Evolutionary conservation across 2,888 invertebrate genomes (phyloP).

Genomic region (Amblyjoppa fuscipennis): DNA sequence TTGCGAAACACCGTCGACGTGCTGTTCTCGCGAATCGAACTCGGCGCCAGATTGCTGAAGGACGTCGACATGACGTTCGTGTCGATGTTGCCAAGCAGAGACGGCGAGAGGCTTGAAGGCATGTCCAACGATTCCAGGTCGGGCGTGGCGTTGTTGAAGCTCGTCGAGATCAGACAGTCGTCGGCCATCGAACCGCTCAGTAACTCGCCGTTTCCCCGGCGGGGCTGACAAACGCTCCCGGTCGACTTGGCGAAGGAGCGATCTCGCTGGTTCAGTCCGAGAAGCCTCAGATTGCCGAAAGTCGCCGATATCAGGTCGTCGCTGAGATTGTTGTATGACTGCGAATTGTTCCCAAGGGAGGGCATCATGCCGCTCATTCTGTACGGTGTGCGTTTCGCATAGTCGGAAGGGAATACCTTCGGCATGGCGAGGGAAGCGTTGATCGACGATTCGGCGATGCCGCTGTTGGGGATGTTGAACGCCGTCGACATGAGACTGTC

Average conservation of each 20-base stretch:
- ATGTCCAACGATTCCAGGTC: slow-evolving; percentile 74
- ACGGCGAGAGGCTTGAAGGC: slow-evolving; percentile 68
- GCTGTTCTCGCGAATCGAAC: slow-evolving; percentile 55
- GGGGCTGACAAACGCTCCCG: slow-evolving; percentile 45
- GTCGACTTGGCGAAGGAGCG: slow-evolving; percentile 61
- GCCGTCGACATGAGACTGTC: slow-evolving; percentile 79
- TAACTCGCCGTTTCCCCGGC: slow-evolving; percentile 25
- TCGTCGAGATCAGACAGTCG: slow-evolving; percentile 74
- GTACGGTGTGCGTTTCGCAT: slow-evolving; percentile 43
- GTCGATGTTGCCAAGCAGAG: slow-evolving; percentile 73
- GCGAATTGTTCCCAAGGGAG: slow-evolving; percentile 50
- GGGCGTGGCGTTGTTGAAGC: slow-evolving; percentile 73
- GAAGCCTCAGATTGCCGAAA: slow-evolving; percentile 59
- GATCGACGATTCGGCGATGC: slow-evolving; percentile 42
- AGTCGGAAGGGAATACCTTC: slow-evolving; percentile 45
- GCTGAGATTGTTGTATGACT: slow-evolving; percentile 62
- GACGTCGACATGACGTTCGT: slow-evolving; percentile 80
- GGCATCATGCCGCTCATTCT: slow-evolving; percentile 35
- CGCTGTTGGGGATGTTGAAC: slow-evolving; percentile 71
- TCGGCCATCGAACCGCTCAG: slow-evolving; percentile 58
- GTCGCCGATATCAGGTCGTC: slow-evolving; percentile 62
- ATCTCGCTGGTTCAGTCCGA: slow-evolving; percentile 52
- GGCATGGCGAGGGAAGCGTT: slow-evolving; percentile 39
- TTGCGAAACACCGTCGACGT: slow-evolving; percentile 55
- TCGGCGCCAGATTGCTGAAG: slow-evolving; percentile 72